Conservation (phyloP, 2,888 invertebrate genomes). For the Callinectes sapidus region DNA sequence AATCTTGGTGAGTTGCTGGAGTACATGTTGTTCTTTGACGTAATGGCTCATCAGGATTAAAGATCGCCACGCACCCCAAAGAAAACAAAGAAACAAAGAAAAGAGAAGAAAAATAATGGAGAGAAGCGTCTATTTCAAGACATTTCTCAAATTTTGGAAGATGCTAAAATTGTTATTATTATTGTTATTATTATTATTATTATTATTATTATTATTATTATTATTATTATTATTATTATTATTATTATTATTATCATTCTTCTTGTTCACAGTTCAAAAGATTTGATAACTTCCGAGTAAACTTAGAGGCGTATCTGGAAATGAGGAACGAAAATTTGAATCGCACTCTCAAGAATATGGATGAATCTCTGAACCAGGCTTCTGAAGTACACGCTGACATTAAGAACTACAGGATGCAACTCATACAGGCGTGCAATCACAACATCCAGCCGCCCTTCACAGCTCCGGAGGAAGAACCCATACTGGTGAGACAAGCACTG, state of each 20-base stretch:
- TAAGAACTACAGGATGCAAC: neutral
- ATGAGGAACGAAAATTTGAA: slow-evolving; percentile 27
- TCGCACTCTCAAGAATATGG: slow-evolving; percentile 39
- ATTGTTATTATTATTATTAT: too few species aligned
- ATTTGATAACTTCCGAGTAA: slow-evolving; percentile 15
- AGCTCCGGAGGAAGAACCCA: neutral
- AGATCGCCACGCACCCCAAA: too few species aligned
- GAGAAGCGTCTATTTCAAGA: too few species aligned
- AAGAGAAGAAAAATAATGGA: too few species aligned
- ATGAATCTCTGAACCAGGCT: slow-evolving; percentile 42
- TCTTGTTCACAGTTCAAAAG: neutral
- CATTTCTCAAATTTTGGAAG: too few species aligned
- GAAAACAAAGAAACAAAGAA: too few species aligned
- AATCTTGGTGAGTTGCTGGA: slow-evolving; percentile 37
- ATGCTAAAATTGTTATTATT: too few species aligned
- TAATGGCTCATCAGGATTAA: too few species aligned
- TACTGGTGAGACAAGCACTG: neutral
- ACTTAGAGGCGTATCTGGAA: slow-evolving; percentile 34
- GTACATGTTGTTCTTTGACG: neutral
- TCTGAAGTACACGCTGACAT: slow-evolving; percentile 14
- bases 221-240: too few species aligned
- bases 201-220: too few species aligned
- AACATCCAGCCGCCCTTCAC: slow-evolving; percentile 17
- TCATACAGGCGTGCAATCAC: slow-evolving; percentile 39
- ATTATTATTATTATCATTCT: too few species aligned